These are phyloP conservation scores for Neuroscelio doddi DNA, from an alignment of 2,888 invertebrate genomes.

Conservation along the genomic window DNA sequence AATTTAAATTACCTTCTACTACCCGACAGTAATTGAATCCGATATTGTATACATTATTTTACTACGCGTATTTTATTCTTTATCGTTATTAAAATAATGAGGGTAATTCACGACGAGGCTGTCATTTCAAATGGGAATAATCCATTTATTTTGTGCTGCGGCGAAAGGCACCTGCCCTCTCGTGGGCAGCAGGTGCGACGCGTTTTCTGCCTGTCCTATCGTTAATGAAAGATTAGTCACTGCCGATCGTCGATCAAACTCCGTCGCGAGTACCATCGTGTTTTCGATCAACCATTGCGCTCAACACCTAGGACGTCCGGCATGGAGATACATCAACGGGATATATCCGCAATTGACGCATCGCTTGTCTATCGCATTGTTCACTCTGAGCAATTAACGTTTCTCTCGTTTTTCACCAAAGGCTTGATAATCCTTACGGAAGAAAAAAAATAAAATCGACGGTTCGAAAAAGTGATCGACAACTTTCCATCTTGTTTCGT, in stretches of 20 bases:
- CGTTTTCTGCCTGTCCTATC: conserved; percentile 48
- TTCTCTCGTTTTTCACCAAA: too few species aligned
- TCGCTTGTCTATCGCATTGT: conserved; percentile 15
- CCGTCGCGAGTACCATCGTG: conserved; percentile 26
- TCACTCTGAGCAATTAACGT: too few species aligned
- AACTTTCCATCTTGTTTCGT: too few species aligned
- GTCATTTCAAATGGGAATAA: conserved; percentile 18
- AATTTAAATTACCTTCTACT: too few species aligned
- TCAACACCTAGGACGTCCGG: conserved; percentile 24
- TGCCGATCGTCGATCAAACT: conserved; percentile 63
- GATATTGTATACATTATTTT: background rate
- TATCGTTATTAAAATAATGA: conserved; percentile 2
- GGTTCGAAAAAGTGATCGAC: too few species aligned
- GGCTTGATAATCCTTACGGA: too few species aligned
- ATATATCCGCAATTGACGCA: conserved; percentile 40
- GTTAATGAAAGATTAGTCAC: conserved; percentile 64
- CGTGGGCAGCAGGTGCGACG: conserved; percentile 43
- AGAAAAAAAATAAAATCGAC: too few species aligned
- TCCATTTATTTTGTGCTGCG: conserved; percentile 20
- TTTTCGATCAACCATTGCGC: conserved; percentile 27
- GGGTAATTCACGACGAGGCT: conserved; percentile 31
- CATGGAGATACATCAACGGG: conserved; percentile 18
- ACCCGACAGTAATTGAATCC: too few species aligned
- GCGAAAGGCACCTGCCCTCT: conserved; percentile 37
- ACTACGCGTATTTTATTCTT: background rate